A percentile compares a stretch with the other conserved stretches of the same genome.
These are phyloP conservation scores for Encarsia formosa DNA, from an alignment of 2,888 invertebrate species.

Conservation along the genomic window DNA sequence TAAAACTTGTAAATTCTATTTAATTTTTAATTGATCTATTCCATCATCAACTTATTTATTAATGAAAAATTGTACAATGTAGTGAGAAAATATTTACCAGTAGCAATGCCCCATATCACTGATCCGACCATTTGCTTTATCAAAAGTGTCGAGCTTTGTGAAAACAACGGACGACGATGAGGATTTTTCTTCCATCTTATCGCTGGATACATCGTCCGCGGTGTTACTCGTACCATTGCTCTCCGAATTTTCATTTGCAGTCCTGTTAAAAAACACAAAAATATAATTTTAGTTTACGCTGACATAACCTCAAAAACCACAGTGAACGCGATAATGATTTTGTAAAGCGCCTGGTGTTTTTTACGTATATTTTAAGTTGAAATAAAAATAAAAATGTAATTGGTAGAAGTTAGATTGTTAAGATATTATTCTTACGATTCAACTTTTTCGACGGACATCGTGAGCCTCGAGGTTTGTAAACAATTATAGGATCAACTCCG, in stretches of 20 bases:
- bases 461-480: neutral
- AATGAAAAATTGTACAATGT: no score
- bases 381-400: no score
- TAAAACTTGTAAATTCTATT: neutral
- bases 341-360: no score
- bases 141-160: constrained; percentile 29
- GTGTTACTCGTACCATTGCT: constrained; percentile 28
- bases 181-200: constrained; percentile 37
- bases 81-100: constrained; percentile 39
- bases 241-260: constrained; percentile 29
- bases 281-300: no score
- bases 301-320: no score
- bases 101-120: constrained; percentile 43
- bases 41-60: no score
- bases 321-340: no score
- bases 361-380: no score
- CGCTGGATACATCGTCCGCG: constrained; percentile 35
- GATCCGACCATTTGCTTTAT: constrained; percentile 36
- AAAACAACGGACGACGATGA: constrained; percentile 35
- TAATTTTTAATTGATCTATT: neutral
- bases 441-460: constrained; percentile 41
- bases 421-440: no score
- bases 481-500: no score
- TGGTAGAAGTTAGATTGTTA: no score
- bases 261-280: constrained; percentile 22